phyloP scores from a whole-genome alignment of 2,797 vertebrate genomes.

The Rhinogobio ventralis region DNA sequence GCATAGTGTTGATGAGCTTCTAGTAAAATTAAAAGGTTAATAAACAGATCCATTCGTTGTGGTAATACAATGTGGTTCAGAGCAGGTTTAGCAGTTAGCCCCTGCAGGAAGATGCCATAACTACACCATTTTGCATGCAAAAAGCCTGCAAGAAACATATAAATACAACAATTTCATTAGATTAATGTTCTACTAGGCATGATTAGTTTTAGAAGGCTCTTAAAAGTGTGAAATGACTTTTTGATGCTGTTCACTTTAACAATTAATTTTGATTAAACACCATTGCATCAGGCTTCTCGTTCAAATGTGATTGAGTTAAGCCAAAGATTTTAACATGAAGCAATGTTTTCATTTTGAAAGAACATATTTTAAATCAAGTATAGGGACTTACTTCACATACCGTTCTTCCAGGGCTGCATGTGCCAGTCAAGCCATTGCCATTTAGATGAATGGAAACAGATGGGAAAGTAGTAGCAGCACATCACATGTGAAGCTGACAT shows the following conservation, averaged over 20 bases:
- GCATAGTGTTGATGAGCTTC: conserved; percentile 22
- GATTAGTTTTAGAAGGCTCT: neutral
- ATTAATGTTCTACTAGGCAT: neutral
- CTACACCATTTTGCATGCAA: neutral
- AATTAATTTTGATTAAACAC: neutral
- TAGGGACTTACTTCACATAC: neutral
- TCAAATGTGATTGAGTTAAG: neutral
- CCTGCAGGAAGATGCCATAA: neutral
- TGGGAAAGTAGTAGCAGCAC: conserved; percentile 46
- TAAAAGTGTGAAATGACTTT: neutral
- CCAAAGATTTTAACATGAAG: too few species aligned
- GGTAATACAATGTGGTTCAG: conserved; percentile 49
- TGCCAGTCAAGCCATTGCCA: conserved; percentile 24
- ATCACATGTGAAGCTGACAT: conserved; percentile 45
- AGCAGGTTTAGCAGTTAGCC: conserved; percentile 35
- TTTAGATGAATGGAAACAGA: conserved; percentile 40
- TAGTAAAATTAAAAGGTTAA: conserved; percentile 45
- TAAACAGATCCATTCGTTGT: conserved; percentile 26
- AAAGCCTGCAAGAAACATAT: neutral
- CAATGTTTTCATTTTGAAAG: neutral
- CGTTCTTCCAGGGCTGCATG: conserved; percentile 20
- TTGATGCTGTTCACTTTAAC: neutral
- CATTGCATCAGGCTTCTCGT: neutral
- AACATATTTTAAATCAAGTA: neutral
- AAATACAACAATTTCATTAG: neutral